Evolutionary conservation across 92 coral and sea anemone species (phyloP).

Genomic region (Desmophyllum pertusum): DNA sequence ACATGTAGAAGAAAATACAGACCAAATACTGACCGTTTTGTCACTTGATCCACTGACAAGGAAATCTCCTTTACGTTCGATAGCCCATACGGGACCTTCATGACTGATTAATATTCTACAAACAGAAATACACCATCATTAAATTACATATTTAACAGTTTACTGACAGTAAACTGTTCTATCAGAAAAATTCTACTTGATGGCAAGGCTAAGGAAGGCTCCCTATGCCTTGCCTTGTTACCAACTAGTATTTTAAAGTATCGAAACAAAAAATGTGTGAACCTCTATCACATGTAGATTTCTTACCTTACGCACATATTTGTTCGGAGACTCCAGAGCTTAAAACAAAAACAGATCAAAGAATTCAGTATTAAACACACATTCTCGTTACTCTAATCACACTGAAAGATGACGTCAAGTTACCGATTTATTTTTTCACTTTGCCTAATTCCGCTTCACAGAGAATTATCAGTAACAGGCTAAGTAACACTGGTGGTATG

Average conservation of each 20-base stretch:
- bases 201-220: too few species aligned
- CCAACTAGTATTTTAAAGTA: too few species aligned
- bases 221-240: too few species aligned
- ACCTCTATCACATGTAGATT: neutral
- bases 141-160: too few species aligned
- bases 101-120: slow-evolving; percentile 87
- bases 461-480: neutral
- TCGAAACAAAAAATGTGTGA: neutral
- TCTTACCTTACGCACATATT: slow-evolving; percentile 75
- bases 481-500: too few species aligned
- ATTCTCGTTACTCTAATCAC: neutral
- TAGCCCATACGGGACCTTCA: slow-evolving; percentile 97
- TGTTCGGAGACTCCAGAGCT: slow-evolving; percentile 97
- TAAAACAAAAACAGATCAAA: neutral
- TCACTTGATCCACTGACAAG: slow-evolving; percentile 97
- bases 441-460: neutral
- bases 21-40: slow-evolving; percentile 75
- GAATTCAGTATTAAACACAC: neutral
- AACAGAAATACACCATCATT: slow-evolving; percentile 1
- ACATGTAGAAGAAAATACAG: neutral
- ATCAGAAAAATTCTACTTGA: neutral
- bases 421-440: neutral
- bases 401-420: neutral
- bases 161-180: neutral
- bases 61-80: slow-evolving; percentile 88